Base-by-base conservation (phyloP, 2,888 invertebrate genomes). In the Alentia gelatinosa region DNA sequence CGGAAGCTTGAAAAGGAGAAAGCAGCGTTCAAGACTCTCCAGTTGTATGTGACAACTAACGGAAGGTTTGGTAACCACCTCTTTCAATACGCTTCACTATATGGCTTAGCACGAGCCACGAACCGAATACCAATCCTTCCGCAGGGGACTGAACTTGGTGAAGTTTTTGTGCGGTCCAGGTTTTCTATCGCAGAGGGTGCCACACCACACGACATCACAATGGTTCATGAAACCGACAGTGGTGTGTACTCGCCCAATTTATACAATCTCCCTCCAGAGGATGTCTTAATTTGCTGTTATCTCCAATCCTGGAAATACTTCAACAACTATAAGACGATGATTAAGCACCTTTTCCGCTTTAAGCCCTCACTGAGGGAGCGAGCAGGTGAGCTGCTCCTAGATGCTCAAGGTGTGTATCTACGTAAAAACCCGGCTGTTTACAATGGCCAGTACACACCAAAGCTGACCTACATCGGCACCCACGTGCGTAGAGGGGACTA, bases 221-320 rank as follows among this genome's bases (percentile, higher is more conserved):
- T 37, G 84, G 68, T 90, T n/a, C 84, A 68, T 35, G 90, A 90
- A 63, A 56, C 56, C 19, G 56, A 84, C 39, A 56, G 84, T 63
- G 90, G 90, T 12, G 30, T 90, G 26, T 90, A 63, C 84, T 39
- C 56, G 30, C 63, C 90, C 23, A 26, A 15, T 33, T 39, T 90
- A 1, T 90, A 90, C 39, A 56, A 84, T 30, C 90, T 90, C 9
- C 90, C 86, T 7, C 50, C 68, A 5, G 50, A 84, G 63, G 91
- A 39, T 33, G 75, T 91, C 50, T 47, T 89, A 30, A n/a, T 92
- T 26, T 68, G 79, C 56, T 91, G 92, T 33, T 92, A 91, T 68
- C 84, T 91, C 89, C 92, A 92, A 84, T 92, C 92, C 0, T 92
- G 92, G 92, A 84, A 50, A 37, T 92, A 92, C 88, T 92, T 92